Percentiles rank a stretch among this genome's conserved stretches.
Conservation (phyloP, 2,888 invertebrate genomes). For the Peribatodes rhomboidaria region DNA sequence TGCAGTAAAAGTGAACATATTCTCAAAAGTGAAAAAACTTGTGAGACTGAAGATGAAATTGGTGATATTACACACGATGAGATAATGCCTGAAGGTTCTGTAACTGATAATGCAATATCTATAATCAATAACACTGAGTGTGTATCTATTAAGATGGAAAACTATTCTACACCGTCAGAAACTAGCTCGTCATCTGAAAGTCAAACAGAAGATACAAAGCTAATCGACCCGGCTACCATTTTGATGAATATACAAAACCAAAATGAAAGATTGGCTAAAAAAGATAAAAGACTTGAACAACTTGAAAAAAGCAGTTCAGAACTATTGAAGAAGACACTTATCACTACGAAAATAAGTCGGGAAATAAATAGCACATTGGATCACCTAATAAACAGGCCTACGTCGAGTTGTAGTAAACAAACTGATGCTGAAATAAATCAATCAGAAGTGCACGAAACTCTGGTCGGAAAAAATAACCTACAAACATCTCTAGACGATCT, state of each 20-base stretch:
- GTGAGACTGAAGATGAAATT: constrained; percentile 76
- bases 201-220: constrained; percentile 18
- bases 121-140: constrained; percentile 5
- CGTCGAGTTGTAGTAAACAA: constrained; percentile 21
- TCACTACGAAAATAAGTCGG: constrained; percentile 51
- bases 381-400: constrained; percentile 49
- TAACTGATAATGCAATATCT: constrained; percentile 34
- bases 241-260: constrained; percentile 59
- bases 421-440: constrained; percentile 23
- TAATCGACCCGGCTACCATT: constrained; percentile 60
- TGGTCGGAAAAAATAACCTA: constrained; percentile 18
- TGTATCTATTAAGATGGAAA: constrained; percentile 23
- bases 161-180: constrained; percentile 31
- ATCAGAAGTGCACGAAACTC: background rate
- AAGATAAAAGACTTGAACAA: constrained; percentile 59
- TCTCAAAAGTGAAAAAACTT: constrained; percentile 61
- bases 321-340: constrained; percentile 55
- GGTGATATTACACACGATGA: constrained; percentile 70
- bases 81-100: constrained; percentile 58
- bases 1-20: constrained; percentile 66
- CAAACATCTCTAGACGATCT: constrained; percentile 8
- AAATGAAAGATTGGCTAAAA: constrained; percentile 58
- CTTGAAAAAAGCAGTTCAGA: constrained; percentile 60
- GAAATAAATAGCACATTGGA: constrained; percentile 57
- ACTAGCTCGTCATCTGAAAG: constrained; percentile 30